Base-by-base conservation (phyloP, 2,888 invertebrate genomes). In the Chalcosyrphus nemorum region DNA sequence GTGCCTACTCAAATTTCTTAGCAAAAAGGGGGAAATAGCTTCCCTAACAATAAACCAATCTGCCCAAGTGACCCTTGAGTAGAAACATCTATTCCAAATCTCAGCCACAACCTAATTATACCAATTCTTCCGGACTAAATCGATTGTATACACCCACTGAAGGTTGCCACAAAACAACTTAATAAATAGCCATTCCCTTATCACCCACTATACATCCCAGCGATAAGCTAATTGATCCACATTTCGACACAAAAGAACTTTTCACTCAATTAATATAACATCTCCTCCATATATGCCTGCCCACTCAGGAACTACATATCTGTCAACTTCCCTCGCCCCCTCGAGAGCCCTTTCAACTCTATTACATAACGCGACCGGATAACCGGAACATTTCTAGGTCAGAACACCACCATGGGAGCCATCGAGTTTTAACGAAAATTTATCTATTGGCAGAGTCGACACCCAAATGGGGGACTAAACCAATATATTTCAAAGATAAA, bases 381-480 rank as follows among this genome's bases (percentile, higher is more conserved):
- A 59, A 11, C 11, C 50, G 65, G 35, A 6, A 21, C 15, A 27
- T 66, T 41, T 52, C 27, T 54, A 27, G 38, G 66, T 27, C 66
- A 17, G 15, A 50, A 15, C 29, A 43, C n/a, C 54, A n/a, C 32
- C 68, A 27, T 43, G 56, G 32, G 56, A 54, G 32, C 45, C 41
- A 43, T 63, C 29, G 17, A 52, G 9, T 45, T 29, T 32, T 56
- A 56, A 56, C 43, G 29, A 43, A 43, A 32, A 56, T 68, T 56
- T 68, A 35, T 56, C 15, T 11, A 15, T 24, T 38, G 24, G 43
- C 17, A 24, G 24, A 24, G 32, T 32, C 32, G 1, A 32, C 43
- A 45, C 32, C 52, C 38, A 43, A 19, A 32, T 54, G 59, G 2
- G 38, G 27, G 9, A 19, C 29, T 35, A 24, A 24, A 47, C 32